Conservation (phyloP, 2,797 vertebrate species). For the Dryobates pubescens region DNA sequence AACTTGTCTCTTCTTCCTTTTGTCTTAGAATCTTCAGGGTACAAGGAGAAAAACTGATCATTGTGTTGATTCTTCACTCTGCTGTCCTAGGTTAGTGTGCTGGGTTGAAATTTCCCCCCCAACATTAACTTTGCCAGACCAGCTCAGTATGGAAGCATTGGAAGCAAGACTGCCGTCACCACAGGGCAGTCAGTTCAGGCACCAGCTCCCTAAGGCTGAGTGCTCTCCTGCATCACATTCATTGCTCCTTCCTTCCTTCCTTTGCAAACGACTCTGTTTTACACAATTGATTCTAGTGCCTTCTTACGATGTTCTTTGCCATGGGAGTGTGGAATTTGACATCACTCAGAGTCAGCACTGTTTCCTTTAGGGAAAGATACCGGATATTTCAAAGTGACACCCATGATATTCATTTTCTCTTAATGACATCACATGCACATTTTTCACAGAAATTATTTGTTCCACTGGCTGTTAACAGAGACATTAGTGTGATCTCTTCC, state of each 20-base stretch:
- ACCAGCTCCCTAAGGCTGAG: not conserved
- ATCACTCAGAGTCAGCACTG: not conserved
- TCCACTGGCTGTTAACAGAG: not conserved
- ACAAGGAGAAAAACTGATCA: not conserved
- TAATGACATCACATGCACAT: not conserved
- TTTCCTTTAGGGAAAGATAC: not conserved
- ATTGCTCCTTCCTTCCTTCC: not conserved
- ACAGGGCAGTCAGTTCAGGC: not conserved
- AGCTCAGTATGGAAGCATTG: too few relatives aligned
- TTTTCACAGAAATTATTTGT: not conserved
- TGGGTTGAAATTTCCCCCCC: too few relatives aligned
- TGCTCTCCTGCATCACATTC: not conserved
- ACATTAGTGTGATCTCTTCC: not conserved
- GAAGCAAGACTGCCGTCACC: not conserved
- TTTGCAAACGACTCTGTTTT: not conserved
- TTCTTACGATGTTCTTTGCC: not conserved
- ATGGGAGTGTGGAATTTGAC: not conserved
- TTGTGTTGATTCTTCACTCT: not conserved
- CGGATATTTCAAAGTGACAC: not conserved
- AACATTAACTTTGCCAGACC: too few relatives aligned
- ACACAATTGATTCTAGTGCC: not conserved
- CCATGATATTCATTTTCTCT: not conserved
- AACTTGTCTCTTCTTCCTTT: not conserved
- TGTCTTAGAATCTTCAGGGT: not conserved
- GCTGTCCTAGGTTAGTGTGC: not conserved